Percentiles rank a stretch among this genome's conserved stretches.
Conservation (phyloP, 2,888 invertebrate genomes). For the Ectemnius cavifrons region DNA sequence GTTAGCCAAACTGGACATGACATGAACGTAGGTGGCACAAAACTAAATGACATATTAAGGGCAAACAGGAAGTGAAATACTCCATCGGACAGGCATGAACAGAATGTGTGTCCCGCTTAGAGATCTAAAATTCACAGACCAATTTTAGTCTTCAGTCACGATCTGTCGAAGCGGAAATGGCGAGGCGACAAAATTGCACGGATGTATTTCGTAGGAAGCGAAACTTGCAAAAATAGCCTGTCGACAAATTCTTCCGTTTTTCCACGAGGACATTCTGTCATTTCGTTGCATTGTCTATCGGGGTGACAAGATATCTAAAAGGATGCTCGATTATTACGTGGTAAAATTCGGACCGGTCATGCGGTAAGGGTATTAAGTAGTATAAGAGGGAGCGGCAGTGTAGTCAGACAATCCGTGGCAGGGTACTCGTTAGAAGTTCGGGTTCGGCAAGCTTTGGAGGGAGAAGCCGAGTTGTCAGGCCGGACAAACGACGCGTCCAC, state of each 20-base stretch:
- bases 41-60: conserved; percentile 4
- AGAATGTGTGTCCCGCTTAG: not conserved
- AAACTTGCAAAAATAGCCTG: not conserved
- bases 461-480: conserved; percentile 17
- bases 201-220: not conserved
- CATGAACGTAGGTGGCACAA: not conserved
- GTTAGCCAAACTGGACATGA: not conserved
- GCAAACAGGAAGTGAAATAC: not conserved
- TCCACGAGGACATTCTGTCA: too few relatives aligned
- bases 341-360: too few relatives aligned
- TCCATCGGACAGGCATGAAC: not conserved
- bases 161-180: conserved; percentile 1
- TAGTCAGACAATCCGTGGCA: too few relatives aligned
- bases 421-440: too few relatives aligned
- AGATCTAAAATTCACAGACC: conserved; percentile 1
- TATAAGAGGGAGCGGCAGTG: too few relatives aligned
- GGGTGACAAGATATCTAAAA: too few relatives aligned
- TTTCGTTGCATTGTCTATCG: too few relatives aligned
- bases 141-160: conserved; percentile 7
- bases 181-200: not conserved
- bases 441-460: too few relatives aligned
- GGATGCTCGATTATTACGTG: too few relatives aligned
- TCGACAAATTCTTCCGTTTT: not conserved
- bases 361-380: too few relatives aligned
- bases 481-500: conserved; percentile 49